A percentile compares a stretch with the other conserved stretches of the same genome.
Evolutionary conservation across 1,140 invertebrate genomes (phyloP).

Genomic region (Ips typographus): DNA sequence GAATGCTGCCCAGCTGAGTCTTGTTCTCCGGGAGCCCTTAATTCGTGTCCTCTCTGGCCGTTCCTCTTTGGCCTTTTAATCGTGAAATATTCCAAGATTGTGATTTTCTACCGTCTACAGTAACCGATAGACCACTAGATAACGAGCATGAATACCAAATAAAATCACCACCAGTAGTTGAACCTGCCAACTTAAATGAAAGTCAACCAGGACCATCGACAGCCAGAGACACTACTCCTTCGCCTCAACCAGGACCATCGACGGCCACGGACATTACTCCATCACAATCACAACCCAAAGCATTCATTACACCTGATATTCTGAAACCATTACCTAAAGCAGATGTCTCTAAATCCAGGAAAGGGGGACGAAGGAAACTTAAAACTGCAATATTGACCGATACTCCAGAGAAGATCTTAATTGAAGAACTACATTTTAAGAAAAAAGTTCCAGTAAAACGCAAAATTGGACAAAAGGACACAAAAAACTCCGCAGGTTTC

Average conservation of each 20-base stretch:
- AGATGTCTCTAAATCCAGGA: neutral
- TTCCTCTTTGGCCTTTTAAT: constrained; percentile 9
- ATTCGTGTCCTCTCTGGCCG: no score
- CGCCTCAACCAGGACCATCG: neutral
- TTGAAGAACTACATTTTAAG: constrained; percentile 8
- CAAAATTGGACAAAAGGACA: neutral
- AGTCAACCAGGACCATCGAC: no score
- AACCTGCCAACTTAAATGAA: neutral
- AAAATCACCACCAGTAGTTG: neutral
- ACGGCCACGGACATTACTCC: neutral
- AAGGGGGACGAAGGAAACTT: neutral
- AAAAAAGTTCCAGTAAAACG: constrained; percentile 5
- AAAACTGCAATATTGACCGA: constrained; percentile 9
- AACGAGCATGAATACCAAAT: constrained; percentile 13
- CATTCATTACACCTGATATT: constrained; percentile 1
- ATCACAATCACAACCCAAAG: neutral
- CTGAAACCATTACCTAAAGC: constrained; percentile 8
- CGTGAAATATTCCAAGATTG: neutral
- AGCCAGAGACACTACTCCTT: no score
- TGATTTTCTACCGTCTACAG: constrained; percentile 47
- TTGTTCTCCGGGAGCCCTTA: no score
- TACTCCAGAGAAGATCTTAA: constrained; percentile 7
- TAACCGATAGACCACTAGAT: constrained; percentile 47
- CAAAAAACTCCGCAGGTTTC: neutral
- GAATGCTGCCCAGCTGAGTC: no score